phyloP scores from a whole-genome alignment of 2,888 invertebrate species.

The Synergus itoensis region DNA sequence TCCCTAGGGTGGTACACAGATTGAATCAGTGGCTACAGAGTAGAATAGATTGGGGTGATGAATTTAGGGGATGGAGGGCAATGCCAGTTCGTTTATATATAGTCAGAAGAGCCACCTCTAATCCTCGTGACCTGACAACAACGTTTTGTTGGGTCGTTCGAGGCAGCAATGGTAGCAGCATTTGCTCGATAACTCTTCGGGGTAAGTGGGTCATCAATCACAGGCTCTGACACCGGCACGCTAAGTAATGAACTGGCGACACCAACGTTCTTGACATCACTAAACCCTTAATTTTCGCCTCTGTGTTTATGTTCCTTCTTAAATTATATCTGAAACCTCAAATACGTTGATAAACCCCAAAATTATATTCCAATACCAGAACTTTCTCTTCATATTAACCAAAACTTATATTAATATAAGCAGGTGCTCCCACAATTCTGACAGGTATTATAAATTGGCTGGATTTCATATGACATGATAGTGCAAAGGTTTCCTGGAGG shows the following conservation, averaged over 20 bases:
- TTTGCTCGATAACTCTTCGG: slow-evolving; percentile 53
- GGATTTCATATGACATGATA: too few species aligned
- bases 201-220: slow-evolving; percentile 57
- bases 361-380: too few species aligned
- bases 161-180: slow-evolving; percentile 40
- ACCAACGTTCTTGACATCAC: slow-evolving; percentile 34
- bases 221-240: slow-evolving; percentile 44
- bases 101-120: neutral
- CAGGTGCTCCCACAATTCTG: too few species aligned
- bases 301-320: neutral
- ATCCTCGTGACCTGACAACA: neutral
- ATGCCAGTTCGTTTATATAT: slow-evolving; percentile 21
- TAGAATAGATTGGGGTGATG: slow-evolving; percentile 24
- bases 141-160: slow-evolving; percentile 14
- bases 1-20: slow-evolving; percentile 44
- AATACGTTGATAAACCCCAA: too few species aligned
- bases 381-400: too few species aligned
- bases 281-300: slow-evolving; percentile 17
- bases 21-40: slow-evolving; percentile 48
- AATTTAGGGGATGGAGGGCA: slow-evolving; percentile 14
- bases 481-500: too few species aligned
- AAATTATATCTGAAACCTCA: neutral
- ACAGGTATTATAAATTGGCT: too few species aligned
- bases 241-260: slow-evolving; percentile 53
- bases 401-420: too few species aligned